These are phyloP conservation scores for Porites cylindrica DNA, from an alignment of 92 coral and sea anemone species.

Conservation along the genomic window DNA sequence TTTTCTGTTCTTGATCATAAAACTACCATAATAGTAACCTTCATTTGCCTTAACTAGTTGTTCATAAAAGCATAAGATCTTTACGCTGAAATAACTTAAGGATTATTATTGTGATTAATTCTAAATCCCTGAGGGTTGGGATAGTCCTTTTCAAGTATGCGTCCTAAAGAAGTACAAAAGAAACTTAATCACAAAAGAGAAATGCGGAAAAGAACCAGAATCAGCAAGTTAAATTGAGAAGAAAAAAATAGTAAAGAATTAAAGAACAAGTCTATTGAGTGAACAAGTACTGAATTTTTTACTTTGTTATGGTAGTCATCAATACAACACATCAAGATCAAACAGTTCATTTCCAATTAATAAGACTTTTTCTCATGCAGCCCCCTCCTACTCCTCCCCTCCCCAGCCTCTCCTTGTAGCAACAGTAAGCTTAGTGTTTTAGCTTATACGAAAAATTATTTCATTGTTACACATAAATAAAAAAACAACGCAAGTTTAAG, in stretches of 20 bases:
- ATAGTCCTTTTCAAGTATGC: constrained; percentile 49
- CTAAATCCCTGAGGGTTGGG: constrained; percentile 19
- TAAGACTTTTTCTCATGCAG: no score
- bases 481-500: no score
- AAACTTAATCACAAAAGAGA: constrained; percentile 37
- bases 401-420: no score
- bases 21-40: no score
- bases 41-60: background rate
- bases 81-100: background rate
- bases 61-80: background rate
- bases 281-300: background rate
- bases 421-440: no score
- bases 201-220: background rate
- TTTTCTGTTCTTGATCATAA: background rate
- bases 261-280: background rate
- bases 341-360: no score
- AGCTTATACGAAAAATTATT: no score
- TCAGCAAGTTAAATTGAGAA: background rate
- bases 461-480: no score
- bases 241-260: background rate
- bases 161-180: constrained; percentile 58
- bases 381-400: no score
- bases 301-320: background rate
- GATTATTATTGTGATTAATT: background rate
- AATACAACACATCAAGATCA: no score